phyloP scores from a whole-genome alignment of 2,888 invertebrate genomes.

The Drosophila paracracens region DNA sequence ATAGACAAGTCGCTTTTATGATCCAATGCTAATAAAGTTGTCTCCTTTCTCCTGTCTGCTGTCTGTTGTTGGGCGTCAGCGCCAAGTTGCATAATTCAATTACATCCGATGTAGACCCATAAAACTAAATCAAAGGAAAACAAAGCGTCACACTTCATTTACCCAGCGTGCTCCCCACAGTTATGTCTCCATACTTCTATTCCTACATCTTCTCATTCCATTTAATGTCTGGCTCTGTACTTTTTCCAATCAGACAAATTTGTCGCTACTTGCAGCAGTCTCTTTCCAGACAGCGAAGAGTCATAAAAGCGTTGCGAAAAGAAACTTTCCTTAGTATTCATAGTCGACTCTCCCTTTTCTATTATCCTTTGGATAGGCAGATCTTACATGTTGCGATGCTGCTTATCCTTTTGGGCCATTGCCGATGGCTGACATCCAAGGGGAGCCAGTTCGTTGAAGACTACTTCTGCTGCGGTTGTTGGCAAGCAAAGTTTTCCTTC shows the following conservation, averaged over 20 bases:
- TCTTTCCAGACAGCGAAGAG: constrained; percentile 48
- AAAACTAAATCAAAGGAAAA: constrained; percentile 84
- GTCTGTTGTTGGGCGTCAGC: constrained; percentile 67
- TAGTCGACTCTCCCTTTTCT: constrained; percentile 10
- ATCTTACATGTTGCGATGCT: constrained; percentile 55
- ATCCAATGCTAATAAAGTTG: constrained; percentile 84
- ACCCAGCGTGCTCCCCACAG: constrained; percentile 44
- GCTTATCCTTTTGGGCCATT: constrained; percentile 54
- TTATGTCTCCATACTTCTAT: constrained; percentile 13
- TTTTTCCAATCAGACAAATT: constrained; percentile 50
- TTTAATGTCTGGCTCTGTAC: constrained; percentile 26
- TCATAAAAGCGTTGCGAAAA: constrained; percentile 59
- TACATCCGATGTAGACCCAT: constrained; percentile 84
- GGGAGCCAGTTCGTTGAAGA: constrained; percentile 56
- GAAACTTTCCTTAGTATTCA: constrained; percentile 36
- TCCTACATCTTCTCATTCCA: constrained; percentile 29
- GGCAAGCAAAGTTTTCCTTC: constrained; percentile 69
- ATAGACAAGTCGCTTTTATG: constrained; percentile 57
- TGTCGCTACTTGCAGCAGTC: constrained; percentile 39
- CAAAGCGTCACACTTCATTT: constrained; percentile 84
- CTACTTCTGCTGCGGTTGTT: constrained; percentile 39
- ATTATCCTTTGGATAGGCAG: constrained; percentile 10
- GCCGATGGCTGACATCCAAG: constrained; percentile 51
- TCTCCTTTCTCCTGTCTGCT: constrained; percentile 34
- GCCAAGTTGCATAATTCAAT: constrained; percentile 84